A percentile compares a stretch with the other conserved stretches of the same genome.
Evolutionary conservation across 2,113 vertebrate species (phyloP).

Genomic region (Empidonax traillii): DNA sequence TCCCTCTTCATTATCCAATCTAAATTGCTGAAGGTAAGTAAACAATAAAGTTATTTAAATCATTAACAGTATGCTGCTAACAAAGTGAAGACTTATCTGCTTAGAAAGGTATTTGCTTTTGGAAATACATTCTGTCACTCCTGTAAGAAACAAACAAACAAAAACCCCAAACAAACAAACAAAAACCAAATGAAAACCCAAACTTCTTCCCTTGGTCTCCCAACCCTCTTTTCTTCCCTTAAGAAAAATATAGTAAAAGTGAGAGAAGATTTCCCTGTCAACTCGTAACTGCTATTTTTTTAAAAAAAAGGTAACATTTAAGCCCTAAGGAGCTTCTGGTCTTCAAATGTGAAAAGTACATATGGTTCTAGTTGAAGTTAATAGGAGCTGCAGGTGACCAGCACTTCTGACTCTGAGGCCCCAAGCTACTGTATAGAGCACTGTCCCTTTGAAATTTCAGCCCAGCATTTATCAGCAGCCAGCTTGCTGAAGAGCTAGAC

Average conservation of each 20-base stretch:
- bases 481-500: neutral
- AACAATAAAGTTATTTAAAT: neutral
- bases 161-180: neutral
- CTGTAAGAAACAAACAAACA: neutral
- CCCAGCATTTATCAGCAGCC: neutral
- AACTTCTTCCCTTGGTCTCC: neutral
- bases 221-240: neutral
- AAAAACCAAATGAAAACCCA: neutral
- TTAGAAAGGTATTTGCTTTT: neutral
- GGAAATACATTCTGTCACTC: neutral
- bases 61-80: neutral
- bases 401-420: neutral
- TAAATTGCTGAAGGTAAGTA: neutral
- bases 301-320: neutral
- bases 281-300: neutral
- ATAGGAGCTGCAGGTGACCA: constrained; percentile 37
- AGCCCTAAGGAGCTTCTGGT: neutral
- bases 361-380: constrained; percentile 1
- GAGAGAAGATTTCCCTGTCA: neutral
- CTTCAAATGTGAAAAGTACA: constrained; percentile 22
- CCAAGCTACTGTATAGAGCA: neutral
- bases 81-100: neutral
- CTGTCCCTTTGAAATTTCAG: constrained; percentile 22
- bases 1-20: neutral
- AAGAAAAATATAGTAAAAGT: neutral